Base-by-base conservation (phyloP, 2,888 invertebrate genomes). In the Amorpha juglandis region DNA sequence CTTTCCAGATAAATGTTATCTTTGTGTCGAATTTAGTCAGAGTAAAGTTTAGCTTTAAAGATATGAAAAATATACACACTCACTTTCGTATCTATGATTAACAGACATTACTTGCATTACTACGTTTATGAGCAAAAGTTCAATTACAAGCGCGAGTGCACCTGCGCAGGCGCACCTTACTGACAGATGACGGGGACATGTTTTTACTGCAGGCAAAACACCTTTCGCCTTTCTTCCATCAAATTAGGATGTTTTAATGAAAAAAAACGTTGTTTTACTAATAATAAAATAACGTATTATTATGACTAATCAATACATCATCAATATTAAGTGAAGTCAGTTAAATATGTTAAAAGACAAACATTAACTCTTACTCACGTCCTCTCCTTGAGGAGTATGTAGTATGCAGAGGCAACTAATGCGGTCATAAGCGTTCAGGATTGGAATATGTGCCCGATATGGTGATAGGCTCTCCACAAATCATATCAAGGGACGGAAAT, bases 81-180 rank as follows among this genome's bases (percentile, higher is more conserved):
- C 45, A 14, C 14, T 12, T 14, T 45, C 45, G 45, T 14, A 42
- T 42, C 6, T 35, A 35, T 35, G 7, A 42, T 47, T 63, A 51
- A 14, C 47, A 35, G n/a, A n/a, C n/a, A n/a, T 19, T 45, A 21
- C 19, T 38, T 38, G 38, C 67, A 63, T 68, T 64, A 50, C 8
- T 50, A 19, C 19, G 64, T 63, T 66, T 42, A 58, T 55, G 16
- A 66, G 69, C 70, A 74, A 75, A 76, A 73, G 71, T 75, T 70
- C 67, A 72, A 68, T 73, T 74, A 69, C 52, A 63, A 70, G 67
- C 63, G 53, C 63, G 53, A n/a, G 38, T 51, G 62, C 85, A 84
- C 83, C 86, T 86, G 86, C 78, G 68, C 66, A 68, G 64, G 69
- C 68, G 73, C 78, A 78, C 76, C 78, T 78, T 78, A 70, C 74